Base-by-base conservation (phyloP, 2,888 invertebrate species). In the Aromia moschata region DNA sequence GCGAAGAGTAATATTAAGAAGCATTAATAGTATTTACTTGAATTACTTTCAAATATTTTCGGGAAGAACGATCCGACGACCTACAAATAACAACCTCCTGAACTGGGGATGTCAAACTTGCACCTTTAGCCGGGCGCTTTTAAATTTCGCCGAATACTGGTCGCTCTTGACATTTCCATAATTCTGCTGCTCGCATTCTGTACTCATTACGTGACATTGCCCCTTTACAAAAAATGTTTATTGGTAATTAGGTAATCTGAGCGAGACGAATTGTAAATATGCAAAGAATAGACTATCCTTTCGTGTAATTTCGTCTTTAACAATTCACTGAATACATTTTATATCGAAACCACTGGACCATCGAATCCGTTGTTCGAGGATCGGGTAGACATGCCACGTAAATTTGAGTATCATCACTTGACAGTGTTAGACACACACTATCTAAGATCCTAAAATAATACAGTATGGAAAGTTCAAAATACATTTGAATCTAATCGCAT, bases 261-360 rank as follows among this genome's bases (percentile, higher is more conserved):
- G 43, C 43, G 9, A 20, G 25, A 5, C 14, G 12, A 14, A 12
- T 11, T 14, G 43, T 20, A 43, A 43, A 25, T 25, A 25, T 43
- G 12, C 43, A 25, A 40, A 40, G 15, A 40, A 40, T 43, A 5
- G 12, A 43, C 43, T 12, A 33, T 12, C 43, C 4, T 43, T 43
- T 18, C 43, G 12, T 25, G 25, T 25, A 25, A 25, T 25, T 25
- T 25, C 25, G 7, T 33, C 11, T 45, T 31, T 45, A 31, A 31
- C 45, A 31, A 45, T 31, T 45, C 15, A 45, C 10, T 45, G 45
- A 45, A 31, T 31, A 31, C 31, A n/a, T 10, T 45, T 31, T 30
- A 16, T 31, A 16, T 45, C 18, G 16, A 45, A 45, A 45, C 12
- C 45, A 45, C 11, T 31, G 45, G 30, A 45, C 43, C 43, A 20